Evolutionary conservation across 2,113 vertebrate species (phyloP), one percentile per base, ranked within the genome.

Genomic region (Spilogale gracilis): DNA sequence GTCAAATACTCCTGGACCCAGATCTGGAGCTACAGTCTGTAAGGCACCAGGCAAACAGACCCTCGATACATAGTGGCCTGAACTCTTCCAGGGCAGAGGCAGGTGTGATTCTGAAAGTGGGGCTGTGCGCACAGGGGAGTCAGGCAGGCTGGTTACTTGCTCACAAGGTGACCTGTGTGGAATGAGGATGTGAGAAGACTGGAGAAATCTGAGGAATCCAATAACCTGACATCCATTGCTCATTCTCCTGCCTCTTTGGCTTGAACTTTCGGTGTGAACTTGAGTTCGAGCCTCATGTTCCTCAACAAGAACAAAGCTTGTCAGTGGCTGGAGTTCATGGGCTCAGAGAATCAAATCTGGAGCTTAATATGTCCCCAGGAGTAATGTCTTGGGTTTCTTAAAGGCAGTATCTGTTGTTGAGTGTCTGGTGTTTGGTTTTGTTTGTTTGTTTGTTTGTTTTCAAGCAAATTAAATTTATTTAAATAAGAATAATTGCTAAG

Each of bases 41-140:
- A 3, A 11, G 54, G 52, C 13, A 3, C 61, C 17, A 78, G 92
- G 9, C 1, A 4, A 9, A 9, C 0, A 48, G 52, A 48, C 25
- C 27, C 7, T 32, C 8, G 5, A 2, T 2, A 9, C 7, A 7
- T 0, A 0, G 18, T 3, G 45, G 27, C 21, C 27, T 9, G 61
- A 10, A 17, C n/a, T 67, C 69, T 81, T 45, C 6, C 30, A 65
- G 9, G 2, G 3, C 10, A n/a, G 27, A 32, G 38, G 25, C 5
- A 21, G 20, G 17, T 43, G 52, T 54, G n/a, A 50, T 38, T 89
- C 38, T 27, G 20, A 38, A 78, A 58, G 65, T 9, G 7, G 8
- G 0, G 6, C 45, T 18, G 45, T 23, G 13, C 4, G 76, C 58
- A 21, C 18, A 21, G 18, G 48, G 32, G 13, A 12, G 6, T 48